Evolutionary conservation across 2,113 vertebrate species (phyloP), one percentile per base, ranked within the genome.

Genomic region (Donacobius atricapilla): DNA sequence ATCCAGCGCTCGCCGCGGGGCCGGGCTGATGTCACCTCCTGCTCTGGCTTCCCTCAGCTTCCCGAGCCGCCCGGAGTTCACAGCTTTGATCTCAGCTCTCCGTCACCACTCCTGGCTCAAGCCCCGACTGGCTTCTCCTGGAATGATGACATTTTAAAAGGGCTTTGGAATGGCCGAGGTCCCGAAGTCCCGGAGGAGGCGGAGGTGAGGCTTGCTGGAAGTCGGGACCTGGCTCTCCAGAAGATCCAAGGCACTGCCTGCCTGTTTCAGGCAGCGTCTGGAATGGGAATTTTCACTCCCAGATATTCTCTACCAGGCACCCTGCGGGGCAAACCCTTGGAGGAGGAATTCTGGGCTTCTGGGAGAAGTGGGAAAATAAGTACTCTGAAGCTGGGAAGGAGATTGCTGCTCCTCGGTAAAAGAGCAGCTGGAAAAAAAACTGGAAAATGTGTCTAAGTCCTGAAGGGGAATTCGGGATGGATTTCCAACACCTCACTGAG

Each of bases 1-100:
- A 92, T 90, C 92, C 82, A n/a, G 89, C 2, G n/a, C n/a, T n/a
- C n/a, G n/a, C n/a, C n/a, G 56, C 30, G 8, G 68, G 69, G 75
- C 82, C 23, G 27, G 84, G 64, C 60, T 96, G 96, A 94, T 94
- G 93, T 93, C 56, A 96, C 91, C 82, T 58, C 82, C 85, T 90
- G 89, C 94, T 93, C 94, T 83, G 89, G 84, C 92, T 91, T 77
- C 79, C 82, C 87, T 84, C 11, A 11, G 65, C 89, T 72, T 15
- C 6, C 60, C 84, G 45, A 47, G 22, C 71, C 33, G 37, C 60
- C 77, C 70, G 2, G 42, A 93, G 87, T 57, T 93, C 87, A 70
- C 83, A 80, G 87, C 82, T 94, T 60, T 23, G 60, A 64, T 68
- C 85, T 89, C 90, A 39, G 56, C 90, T 1, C 72, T 83, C 84